Base-by-base conservation (phyloP, 2,888 invertebrate species). In the Rhimphoctona megacephalus region DNA sequence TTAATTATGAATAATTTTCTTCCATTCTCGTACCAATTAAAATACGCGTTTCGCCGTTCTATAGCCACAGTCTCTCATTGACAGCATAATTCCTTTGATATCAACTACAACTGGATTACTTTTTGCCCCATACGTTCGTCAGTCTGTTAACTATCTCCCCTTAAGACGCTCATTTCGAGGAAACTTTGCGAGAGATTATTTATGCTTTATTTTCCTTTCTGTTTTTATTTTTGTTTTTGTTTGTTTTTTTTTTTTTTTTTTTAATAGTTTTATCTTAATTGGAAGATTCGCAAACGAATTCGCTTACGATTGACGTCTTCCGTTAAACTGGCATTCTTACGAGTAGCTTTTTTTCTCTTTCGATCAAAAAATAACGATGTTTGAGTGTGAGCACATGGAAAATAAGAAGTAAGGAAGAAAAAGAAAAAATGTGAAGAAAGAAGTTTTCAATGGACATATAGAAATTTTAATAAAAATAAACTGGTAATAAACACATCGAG, bases 221-320 rank as follows among this genome's bases (percentile, higher is more conserved):
- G 43, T 25, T 8, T 19, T 54, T 73, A 49, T 81, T 66, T 54
- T 14, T 49, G 30, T 19, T 14, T 9, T 54, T 78, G 30, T 81
- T 66, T 66, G 8, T 61, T 43, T 39, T 43, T 11, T 43, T 2
- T 14, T 43, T 43, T 2, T 43, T 14, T 14, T 64, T 39, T 77
- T 57, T 6, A 6, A 39, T 6, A 9, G 7, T 49, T 43, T 57
- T 30, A 64, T 66, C 61, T 17, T 25, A 67, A 74, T 74, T 86
- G 86, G 86, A 86, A 86, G 86, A 81, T 84, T 84, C 57, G 64
- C 76, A 61, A n/a, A n/a, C n/a, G n/a, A n/a, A n/a, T n/a, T n/a
- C 70, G n/a, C 54, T 73, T 14, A 57, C 54, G 39, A 74, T 77
- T n/a, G 8, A 54, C 25, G 52, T 61, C 61, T 61, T 61, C 30